Percentiles rank a stretch among this genome's conserved stretches.
Evolutionary conservation across 2,797 vertebrate genomes (phyloP).

Genomic region (Epinephelus awoara): DNA sequence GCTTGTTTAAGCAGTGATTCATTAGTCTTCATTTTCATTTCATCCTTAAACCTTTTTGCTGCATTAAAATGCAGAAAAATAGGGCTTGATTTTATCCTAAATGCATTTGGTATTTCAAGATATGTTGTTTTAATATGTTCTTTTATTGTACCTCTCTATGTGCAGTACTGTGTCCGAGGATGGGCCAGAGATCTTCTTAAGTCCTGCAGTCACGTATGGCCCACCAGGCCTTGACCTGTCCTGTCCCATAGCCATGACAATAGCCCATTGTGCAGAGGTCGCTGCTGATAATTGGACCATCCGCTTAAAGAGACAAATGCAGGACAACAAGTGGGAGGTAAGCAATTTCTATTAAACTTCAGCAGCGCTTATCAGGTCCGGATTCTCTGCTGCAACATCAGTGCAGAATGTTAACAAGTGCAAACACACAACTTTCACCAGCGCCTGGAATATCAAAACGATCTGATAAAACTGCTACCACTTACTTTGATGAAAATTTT

Average conservation of each 20-base stretch:
- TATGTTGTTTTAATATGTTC: background rate
- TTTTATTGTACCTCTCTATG: background rate
- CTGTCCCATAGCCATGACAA: conserved; percentile 91
- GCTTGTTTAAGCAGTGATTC: conserved; percentile 50
- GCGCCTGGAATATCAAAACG: conserved; percentile 35
- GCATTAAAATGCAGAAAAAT: background rate
- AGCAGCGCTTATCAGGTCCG: conserved; percentile 1
- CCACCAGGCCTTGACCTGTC: conserved; percentile 89
- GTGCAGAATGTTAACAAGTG: conserved; percentile 23
- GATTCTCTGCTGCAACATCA: background rate
- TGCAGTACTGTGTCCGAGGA: conserved; percentile 85
- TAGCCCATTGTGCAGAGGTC: conserved; percentile 91
- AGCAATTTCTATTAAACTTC: conserved; percentile 57
- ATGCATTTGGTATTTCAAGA: background rate
- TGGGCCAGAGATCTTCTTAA: conserved; percentile 89
- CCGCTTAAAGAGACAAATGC: conserved; percentile 88
- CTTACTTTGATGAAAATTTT: conserved; percentile 57
- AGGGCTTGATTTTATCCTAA: background rate
- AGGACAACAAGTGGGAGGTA: conserved; percentile 95
- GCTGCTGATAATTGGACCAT: conserved; percentile 91
- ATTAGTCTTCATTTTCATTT: conserved; percentile 28
- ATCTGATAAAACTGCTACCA: conserved; percentile 49
- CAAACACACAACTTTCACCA: conserved; percentile 17
- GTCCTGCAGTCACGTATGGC: conserved; percentile 92
- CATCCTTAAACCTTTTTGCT: background rate